A percentile compares a stretch with the other conserved stretches of the same genome.
These are phyloP conservation scores for Typhlichthys subterraneus DNA, from an alignment of 2,797 vertebrate genomes.

Conservation along the genomic window DNA sequence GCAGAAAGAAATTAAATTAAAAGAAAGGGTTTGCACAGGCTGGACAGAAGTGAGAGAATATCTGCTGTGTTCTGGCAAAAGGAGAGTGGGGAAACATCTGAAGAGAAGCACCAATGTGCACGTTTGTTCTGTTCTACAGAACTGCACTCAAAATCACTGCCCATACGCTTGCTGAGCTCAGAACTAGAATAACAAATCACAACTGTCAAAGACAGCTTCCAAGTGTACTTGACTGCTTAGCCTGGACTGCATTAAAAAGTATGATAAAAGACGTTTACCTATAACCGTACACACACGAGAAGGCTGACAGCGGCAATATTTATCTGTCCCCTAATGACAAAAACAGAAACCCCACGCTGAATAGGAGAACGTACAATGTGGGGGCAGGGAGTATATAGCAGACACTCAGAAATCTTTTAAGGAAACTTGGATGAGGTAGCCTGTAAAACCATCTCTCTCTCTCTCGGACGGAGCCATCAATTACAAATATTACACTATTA, in stretches of 20 bases:
- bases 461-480: too few relatives aligned
- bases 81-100: conserved; percentile 31
- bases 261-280: conserved; percentile 67
- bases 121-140: conserved; percentile 27
- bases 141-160: conserved; percentile 33
- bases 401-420: too few relatives aligned
- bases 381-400: too few relatives aligned
- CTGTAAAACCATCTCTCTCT: too few relatives aligned
- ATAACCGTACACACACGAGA: conserved; percentile 61
- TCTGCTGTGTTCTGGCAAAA: conserved; percentile 19
- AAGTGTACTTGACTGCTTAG: background rate
- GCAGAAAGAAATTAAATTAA: conserved; percentile 2
- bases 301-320: conserved; percentile 23
- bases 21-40: conserved; percentile 31
- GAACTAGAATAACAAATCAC: conserved; percentile 48
- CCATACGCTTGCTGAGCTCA: conserved; percentile 19
- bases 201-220: background rate
- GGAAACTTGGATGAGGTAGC: too few relatives aligned
- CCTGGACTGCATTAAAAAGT: background rate
- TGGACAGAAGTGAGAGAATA: conserved; percentile 30
- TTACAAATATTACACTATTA: too few relatives aligned
- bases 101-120: conserved; percentile 36
- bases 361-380: too few relatives aligned
- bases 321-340: too few relatives aligned
- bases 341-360: too few relatives aligned